These are phyloP conservation scores for Andrena chrysosceles DNA, from an alignment of 2,888 invertebrate species.

Conservation along the genomic window DNA sequence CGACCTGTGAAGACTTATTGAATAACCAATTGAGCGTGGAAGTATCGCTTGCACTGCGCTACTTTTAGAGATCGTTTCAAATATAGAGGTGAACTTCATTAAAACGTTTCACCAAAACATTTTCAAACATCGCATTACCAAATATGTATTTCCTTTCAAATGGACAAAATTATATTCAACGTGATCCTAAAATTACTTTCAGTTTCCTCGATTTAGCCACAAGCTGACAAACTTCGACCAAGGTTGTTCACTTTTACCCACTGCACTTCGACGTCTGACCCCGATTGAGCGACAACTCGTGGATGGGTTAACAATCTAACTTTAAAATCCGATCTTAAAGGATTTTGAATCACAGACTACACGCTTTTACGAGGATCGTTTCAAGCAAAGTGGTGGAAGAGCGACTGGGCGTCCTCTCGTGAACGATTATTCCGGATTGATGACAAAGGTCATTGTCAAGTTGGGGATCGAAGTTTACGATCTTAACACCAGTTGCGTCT, in stretches of 20 bases:
- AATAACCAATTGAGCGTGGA: not conserved
- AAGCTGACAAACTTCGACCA: not conserved
- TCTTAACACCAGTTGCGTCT: conserved; percentile 50
- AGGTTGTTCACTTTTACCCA: conserved; percentile 38
- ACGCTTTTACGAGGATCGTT: conserved; percentile 21
- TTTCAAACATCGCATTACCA: not conserved
- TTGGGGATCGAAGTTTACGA: conserved; percentile 20
- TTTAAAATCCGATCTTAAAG: not conserved
- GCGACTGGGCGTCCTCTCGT: conserved; percentile 38
- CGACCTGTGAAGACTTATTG: not conserved
- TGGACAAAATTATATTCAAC: not conserved
- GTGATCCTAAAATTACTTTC: not conserved
- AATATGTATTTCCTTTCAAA: not conserved
- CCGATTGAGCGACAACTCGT: conserved; percentile 6
- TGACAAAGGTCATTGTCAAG: not conserved
- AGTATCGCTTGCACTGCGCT: not conserved
- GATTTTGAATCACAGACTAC: not conserved
- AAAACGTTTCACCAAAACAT: not conserved
- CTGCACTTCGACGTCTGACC: not conserved
- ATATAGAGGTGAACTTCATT: not conserved
- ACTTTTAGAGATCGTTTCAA: not conserved
- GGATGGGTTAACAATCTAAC: conserved; percentile 23
- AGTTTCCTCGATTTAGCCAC: not conserved
- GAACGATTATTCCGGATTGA: not conserved
- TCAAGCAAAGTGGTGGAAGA: conserved; percentile 4